These are phyloP conservation scores for Ptyas mucosa DNA, from an alignment of 2,113 vertebrate genomes.

Conservation along the genomic window DNA sequence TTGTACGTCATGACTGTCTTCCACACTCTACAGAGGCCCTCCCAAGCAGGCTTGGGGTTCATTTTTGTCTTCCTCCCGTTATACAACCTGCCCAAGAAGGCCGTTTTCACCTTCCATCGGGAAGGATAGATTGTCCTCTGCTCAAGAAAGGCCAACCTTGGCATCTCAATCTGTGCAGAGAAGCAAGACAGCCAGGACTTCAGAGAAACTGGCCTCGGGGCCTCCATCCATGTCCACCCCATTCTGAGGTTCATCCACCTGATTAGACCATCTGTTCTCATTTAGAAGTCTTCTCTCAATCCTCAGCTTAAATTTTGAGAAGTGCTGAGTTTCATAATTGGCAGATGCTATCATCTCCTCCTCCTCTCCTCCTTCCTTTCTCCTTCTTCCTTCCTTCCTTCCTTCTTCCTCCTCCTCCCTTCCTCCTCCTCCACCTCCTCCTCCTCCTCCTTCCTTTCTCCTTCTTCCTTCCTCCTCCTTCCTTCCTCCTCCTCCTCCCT, in stretches of 20 bases:
- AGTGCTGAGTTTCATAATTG: neutral
- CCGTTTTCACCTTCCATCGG: neutral
- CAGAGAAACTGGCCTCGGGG: neutral
- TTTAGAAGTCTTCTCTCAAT: neutral
- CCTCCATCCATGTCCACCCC: neutral
- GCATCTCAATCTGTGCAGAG: neutral
- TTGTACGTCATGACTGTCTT: neutral
- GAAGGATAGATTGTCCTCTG: neutral
- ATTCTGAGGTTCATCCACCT: neutral
- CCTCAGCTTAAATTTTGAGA: neutral
- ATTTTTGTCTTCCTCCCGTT: neutral
- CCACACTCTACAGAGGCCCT: neutral
- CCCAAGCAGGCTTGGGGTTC: neutral
- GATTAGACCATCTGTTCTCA: neutral
- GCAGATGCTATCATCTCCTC: neutral
- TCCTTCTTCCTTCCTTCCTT: too few species aligned
- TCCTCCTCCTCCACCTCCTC: too few species aligned
- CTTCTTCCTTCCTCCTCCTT: too few species aligned
- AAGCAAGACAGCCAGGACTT: neutral
- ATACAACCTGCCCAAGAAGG: neutral
- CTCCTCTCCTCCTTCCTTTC: neutral
- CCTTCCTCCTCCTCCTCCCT: too few species aligned
- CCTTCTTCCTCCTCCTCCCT: too few species aligned
- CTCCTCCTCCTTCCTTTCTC: too few species aligned
- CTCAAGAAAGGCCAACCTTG: neutral